Conservation (phyloP, 2,888 invertebrate species). For the Lasius platythorax region DNA sequence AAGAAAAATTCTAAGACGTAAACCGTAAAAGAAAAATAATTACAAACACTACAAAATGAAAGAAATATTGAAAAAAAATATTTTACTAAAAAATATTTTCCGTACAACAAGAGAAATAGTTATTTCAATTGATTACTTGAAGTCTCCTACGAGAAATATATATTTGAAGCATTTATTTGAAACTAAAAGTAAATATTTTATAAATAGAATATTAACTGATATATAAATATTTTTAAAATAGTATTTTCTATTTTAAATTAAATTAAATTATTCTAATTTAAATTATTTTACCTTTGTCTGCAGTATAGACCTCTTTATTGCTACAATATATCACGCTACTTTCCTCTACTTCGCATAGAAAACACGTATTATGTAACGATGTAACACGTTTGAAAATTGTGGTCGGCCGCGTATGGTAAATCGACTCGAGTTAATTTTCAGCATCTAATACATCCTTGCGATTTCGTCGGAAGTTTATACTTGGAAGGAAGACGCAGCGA, state of each 20-base stretch:
- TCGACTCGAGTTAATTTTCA: slow-evolving; percentile 42
- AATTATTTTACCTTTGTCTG: neutral
- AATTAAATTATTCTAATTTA: too few relatives aligned
- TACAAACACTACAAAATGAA: neutral
- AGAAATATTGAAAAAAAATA: neutral
- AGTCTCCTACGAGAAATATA: neutral
- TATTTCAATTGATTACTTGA: neutral
- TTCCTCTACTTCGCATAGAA: neutral
- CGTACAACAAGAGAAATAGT: neutral
- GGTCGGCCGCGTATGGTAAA: slow-evolving; percentile 4
- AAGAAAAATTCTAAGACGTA: neutral
- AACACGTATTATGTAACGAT: neutral
- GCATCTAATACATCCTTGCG: neutral
- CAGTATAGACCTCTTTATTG: neutral
- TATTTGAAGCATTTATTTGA: neutral
- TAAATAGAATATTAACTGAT: neutral
- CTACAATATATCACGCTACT: neutral
- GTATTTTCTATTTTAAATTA: too few relatives aligned
- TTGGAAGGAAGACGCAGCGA: slow-evolving; percentile 16
- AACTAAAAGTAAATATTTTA: neutral
- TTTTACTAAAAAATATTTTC: neutral
- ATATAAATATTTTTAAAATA: neutral
- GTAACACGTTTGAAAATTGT: slow-evolving; percentile 17
- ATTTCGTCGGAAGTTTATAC: slow-evolving; percentile 28
- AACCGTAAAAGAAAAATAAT: too few relatives aligned